phyloP scores from a whole-genome alignment of 2,888 invertebrate genomes.

The Hetaerina titia region DNA sequence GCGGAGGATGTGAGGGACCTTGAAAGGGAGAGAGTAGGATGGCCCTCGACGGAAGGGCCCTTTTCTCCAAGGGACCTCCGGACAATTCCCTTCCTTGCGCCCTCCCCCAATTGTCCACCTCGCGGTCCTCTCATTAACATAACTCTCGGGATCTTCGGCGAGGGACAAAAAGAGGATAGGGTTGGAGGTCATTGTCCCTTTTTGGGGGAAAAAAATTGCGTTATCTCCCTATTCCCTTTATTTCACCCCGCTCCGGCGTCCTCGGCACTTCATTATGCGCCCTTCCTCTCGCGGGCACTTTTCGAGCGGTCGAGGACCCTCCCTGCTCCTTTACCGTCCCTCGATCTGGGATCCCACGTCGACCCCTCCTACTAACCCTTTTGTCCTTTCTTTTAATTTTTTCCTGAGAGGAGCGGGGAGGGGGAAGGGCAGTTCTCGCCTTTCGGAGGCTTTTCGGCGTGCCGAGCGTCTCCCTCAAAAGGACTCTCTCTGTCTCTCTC shows the following conservation, averaged over 20 bases:
- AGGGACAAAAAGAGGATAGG: neutral
- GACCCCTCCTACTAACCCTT: neutral
- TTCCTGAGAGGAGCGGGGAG: neutral
- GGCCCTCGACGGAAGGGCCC: neutral
- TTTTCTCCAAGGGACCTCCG: neutral
- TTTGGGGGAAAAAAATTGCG: slow-evolving; percentile 19
- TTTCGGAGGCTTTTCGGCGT: neutral
- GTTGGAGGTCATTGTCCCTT: slow-evolving; percentile 46
- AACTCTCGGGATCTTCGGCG: slow-evolving; percentile 20
- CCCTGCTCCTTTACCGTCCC: neutral
- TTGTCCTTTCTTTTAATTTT: slow-evolving; percentile 1
- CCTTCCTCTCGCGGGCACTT: neutral
- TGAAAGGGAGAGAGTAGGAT: neutral
- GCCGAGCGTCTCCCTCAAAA: neutral
- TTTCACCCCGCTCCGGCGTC: neutral
- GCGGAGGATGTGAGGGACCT: neutral
- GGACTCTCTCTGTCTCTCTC: neutral
- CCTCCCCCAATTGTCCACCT: neutral
- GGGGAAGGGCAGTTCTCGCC: neutral
- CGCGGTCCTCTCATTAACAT: slow-evolving; percentile 39
- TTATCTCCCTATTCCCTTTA: slow-evolving; percentile 1
- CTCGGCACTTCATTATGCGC: slow-evolving; percentile 45
- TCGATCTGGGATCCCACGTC: neutral
- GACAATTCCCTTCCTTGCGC: neutral
- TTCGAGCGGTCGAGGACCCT: neutral